Percentiles rank a stretch among this genome's conserved stretches.
Evolutionary conservation across 2,888 invertebrate species (phyloP).

Genomic region (Spilosoma lubricipeda): DNA sequence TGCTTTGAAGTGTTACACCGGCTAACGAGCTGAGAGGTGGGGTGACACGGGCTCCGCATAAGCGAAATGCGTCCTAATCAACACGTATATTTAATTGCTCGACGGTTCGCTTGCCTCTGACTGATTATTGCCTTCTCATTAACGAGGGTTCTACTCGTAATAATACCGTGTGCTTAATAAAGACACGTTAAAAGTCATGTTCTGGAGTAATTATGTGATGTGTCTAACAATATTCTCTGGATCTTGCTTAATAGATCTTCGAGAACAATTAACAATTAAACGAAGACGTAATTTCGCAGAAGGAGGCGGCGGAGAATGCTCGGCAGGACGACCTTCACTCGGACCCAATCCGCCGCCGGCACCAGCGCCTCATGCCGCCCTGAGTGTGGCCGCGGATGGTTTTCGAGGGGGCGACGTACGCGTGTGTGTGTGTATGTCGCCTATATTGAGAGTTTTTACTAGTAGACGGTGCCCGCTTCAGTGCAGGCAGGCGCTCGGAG

Average conservation of each 20-base stretch:
- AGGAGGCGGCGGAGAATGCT: too few relatives aligned
- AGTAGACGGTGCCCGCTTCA: too few relatives aligned
- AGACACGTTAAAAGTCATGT: conserved; percentile 19
- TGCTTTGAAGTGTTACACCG: conserved; percentile 69
- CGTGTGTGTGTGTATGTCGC: too few relatives aligned
- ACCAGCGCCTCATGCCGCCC: too few relatives aligned
- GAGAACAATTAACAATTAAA: too few relatives aligned
- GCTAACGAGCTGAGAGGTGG: conserved; percentile 60
- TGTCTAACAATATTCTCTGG: not conserved
- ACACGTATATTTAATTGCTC: conserved; percentile 63
- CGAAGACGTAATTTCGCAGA: too few relatives aligned
- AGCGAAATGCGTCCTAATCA: conserved; percentile 62
- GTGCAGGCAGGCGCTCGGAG: too few relatives aligned
- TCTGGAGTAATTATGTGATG: not conserved
- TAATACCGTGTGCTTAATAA: conserved; percentile 26
- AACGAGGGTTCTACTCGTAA: conserved; percentile 16
- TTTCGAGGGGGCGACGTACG: too few relatives aligned
- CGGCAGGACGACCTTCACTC: too few relatives aligned
- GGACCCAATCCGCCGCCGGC: too few relatives aligned
- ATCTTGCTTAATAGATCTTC: not conserved
- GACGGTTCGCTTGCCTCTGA: conserved; percentile 51
- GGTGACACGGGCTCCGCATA: conserved; percentile 40
- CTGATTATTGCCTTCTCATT: conserved; percentile 50
- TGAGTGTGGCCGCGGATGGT: too few relatives aligned
- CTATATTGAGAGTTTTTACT: too few relatives aligned